Evolutionary conservation across 2,113 vertebrate genomes (phyloP).

Genomic region (Argyrosomus japonicus): DNA sequence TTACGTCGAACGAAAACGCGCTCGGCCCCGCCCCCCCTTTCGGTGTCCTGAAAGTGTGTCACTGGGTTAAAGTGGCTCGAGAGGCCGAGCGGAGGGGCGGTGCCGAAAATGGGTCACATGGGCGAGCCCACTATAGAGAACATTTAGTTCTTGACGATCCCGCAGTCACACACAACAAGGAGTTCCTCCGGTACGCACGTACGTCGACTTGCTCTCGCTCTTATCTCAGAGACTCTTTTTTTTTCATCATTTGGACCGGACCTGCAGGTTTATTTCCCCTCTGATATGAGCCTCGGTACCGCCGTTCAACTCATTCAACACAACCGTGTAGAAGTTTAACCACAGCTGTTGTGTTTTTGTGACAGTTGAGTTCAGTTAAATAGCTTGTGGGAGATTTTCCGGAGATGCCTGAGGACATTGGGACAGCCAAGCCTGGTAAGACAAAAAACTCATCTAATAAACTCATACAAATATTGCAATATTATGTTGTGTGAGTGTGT

Average conservation of each 20-base stretch:
- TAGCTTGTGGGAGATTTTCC: neutral
- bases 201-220: neutral
- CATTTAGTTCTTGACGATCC: constrained; percentile 76
- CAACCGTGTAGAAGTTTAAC: no score
- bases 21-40: constrained; percentile 69
- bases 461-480: no score
- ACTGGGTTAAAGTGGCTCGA: constrained; percentile 86
- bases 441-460: no score
- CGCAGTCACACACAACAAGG: constrained; percentile 52
- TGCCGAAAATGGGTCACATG: constrained; percentile 79
- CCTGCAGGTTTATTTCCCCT: neutral
- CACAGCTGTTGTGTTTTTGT: neutral
- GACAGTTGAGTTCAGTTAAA: constrained; percentile 7
- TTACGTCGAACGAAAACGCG: constrained; percentile 46
- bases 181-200: neutral
- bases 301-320: neutral
- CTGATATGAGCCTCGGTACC: neutral
- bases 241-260: neutral
- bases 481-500: neutral
- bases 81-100: constrained; percentile 61
- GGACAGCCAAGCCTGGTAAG: constrained; percentile 83
- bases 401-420: constrained; percentile 76
- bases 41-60: constrained; percentile 84
- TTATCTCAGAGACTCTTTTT: neutral
- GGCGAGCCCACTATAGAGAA: constrained; percentile 72